Evolutionary conservation across 2,888 invertebrate species (phyloP).

Genomic region (Neelides folsomi): DNA sequence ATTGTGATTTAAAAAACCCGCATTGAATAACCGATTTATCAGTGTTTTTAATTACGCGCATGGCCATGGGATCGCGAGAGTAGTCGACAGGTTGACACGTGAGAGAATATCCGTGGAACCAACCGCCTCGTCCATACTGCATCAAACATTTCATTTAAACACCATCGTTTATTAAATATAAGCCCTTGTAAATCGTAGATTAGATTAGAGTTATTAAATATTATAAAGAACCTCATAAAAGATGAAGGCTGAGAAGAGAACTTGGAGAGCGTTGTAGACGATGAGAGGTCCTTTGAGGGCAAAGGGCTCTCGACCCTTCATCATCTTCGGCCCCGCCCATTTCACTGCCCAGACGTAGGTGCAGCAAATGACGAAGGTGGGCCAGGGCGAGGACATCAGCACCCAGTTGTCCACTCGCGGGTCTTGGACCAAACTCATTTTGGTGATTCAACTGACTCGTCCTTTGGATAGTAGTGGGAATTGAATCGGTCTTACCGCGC

Average conservation of each 20-base stretch:
- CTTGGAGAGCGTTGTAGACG: conserved; percentile 74
- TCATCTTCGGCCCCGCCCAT: conserved; percentile 64
- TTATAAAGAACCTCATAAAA: conserved; percentile 53
- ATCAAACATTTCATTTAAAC: too few species aligned
- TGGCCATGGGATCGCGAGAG: conserved; percentile 60
- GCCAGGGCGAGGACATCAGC: conserved; percentile 85
- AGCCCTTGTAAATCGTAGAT: too few species aligned
- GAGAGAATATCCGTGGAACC: conserved; percentile 78
- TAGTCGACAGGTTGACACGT: conserved; percentile 86
- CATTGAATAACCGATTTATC: not conserved
- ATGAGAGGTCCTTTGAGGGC: conserved; percentile 60
- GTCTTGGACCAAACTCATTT: conserved; percentile 43
- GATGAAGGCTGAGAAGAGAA: conserved; percentile 63
- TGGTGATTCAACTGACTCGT: too few species aligned
- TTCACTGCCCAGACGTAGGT: conserved; percentile 81
- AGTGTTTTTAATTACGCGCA: conserved; percentile 50
- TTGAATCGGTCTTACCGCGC: too few species aligned
- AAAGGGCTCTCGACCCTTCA: conserved; percentile 74
- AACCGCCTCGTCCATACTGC: conserved; percentile 76
- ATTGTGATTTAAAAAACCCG: not conserved
- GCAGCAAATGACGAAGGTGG: conserved; percentile 78
- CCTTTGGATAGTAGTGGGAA: too few species aligned
- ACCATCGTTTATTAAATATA: too few species aligned
- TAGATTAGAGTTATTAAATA: too few species aligned
- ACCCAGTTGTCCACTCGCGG: conserved; percentile 79